Conservation (phyloP, 2,797 vertebrate genomes). For the Jordanella pulchra region DNA sequence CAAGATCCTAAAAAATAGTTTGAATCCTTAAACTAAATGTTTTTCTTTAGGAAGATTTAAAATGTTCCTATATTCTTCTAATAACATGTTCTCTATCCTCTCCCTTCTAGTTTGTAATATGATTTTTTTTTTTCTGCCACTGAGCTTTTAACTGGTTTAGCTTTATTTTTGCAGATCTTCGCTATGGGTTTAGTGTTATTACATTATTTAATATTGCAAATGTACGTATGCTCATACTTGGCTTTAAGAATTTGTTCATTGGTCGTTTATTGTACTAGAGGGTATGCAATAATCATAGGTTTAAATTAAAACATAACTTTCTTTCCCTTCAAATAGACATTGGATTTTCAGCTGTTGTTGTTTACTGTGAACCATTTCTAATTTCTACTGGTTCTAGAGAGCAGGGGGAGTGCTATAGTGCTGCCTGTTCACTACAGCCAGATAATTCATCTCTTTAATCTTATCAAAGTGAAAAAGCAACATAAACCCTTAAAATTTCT, state of each 20-base stretch:
- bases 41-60: conserved; percentile 1
- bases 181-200: background rate
- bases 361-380: background rate
- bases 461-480: background rate
- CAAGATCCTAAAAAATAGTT: conserved; percentile 46
- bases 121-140: background rate
- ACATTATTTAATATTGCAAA: background rate
- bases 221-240: background rate
- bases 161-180: background rate
- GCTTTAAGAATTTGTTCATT: too few species aligned
- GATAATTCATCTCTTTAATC: background rate
- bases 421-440: background rate
- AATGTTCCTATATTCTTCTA: background rate
- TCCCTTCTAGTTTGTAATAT: background rate
- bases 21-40: conserved; percentile 34
- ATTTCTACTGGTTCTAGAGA: too few species aligned
- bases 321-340: background rate
- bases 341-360: background rate
- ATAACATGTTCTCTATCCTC: background rate
- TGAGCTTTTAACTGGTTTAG: background rate
- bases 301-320: background rate
- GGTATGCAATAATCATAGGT: background rate
- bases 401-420: background rate
- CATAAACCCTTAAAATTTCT: background rate
- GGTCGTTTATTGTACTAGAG: too few species aligned